Percentiles rank a stretch among this genome's conserved stretches.
These are phyloP conservation scores for Drosophila setosimentum DNA, from an alignment of 2,888 invertebrate genomes.

Conservation along the genomic window DNA sequence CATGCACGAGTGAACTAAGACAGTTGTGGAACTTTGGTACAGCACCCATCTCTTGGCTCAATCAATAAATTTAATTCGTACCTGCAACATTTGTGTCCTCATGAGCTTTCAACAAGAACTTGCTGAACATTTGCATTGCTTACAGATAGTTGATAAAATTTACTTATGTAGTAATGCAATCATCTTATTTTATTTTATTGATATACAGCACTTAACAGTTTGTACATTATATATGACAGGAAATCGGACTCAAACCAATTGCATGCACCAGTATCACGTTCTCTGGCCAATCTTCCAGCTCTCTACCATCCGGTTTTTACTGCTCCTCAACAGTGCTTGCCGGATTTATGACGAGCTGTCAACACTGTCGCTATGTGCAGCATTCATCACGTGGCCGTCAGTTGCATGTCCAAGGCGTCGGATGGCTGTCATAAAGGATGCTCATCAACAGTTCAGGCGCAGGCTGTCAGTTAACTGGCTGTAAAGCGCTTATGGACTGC, in stretches of 20 bases:
- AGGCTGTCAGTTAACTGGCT: conserved; percentile 33
- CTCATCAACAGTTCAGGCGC: conserved; percentile 68
- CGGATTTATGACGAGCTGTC: conserved; percentile 70
- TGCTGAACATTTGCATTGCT: neutral
- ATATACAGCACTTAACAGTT: conserved; percentile 12
- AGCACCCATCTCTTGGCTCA: neutral
- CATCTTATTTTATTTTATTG: conserved; percentile 2
- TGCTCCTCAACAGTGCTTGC: conserved; percentile 24
- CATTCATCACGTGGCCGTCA: conserved; percentile 75
- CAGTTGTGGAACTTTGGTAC: conserved; percentile 1
- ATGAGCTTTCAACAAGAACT: neutral
- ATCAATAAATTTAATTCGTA: conserved; percentile 5
- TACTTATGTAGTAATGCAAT: neutral
- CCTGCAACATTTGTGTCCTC: neutral
- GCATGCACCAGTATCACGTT: conserved; percentile 48
- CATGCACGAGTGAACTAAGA: conserved; percentile 10
- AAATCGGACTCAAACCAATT: conserved; percentile 41
- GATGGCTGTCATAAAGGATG: conserved; percentile 75
- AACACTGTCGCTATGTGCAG: conserved; percentile 48
- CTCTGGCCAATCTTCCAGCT: conserved; percentile 2
- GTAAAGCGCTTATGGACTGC: conserved; percentile 47
- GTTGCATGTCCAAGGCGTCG: conserved; percentile 69
- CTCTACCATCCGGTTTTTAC: neutral
- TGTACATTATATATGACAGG: conserved; percentile 18
- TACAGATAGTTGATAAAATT: neutral